Base-by-base conservation (phyloP, 2,797 vertebrate species). In the Saxicola maurus region DNA sequence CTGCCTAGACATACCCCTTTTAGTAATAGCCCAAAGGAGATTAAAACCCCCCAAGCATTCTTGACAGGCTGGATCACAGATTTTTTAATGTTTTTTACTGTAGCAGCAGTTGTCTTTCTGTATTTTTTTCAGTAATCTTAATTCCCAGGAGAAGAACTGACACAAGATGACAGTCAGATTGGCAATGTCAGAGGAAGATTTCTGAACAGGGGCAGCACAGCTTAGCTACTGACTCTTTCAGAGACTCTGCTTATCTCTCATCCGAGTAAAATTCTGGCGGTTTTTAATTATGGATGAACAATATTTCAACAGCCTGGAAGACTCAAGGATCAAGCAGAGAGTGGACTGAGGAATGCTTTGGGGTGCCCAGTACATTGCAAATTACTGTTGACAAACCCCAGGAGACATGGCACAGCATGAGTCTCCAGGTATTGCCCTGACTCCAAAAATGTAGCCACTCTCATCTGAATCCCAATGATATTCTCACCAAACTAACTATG, bases 241-340 rank as follows among this genome's bases (percentile, higher is more conserved):
- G 38, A 92, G 68, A 80, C 49, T 40, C 35, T 79, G 59, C 59
- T 85, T 87, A 75, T 90, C 78, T 92, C 83, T 74, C 86, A 95
- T 82, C 53, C 65, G 48, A 95, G 53, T 74, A 95, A 74, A 92
- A 93, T 62, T 86, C 88, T 74, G 75, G 53, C 72, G 77, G 81
- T 77, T 93, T 90, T 86, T 80, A 95, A 92, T 94, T 82, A 57
- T 43, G 86, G 92, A 67, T 77, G 78, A 93, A 59, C 69, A 93
- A 87, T 87, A 87, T 89, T 86, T 92, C 82, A 89, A 48, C 57
- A 84, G 95, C 57, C 91, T 82, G 75, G 57, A 90, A 90, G 81
- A 77, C 74, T 30, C 24, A 28, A 93, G 78, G 68, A 85, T 61
- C 25, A 55, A 88, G 83, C 27, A 37, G 79, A 86, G 56, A 52